Evolutionary conservation across 2,888 invertebrate genomes (phyloP), one percentile per base, ranked within the genome.

Genomic region (Oligia strigilis): DNA sequence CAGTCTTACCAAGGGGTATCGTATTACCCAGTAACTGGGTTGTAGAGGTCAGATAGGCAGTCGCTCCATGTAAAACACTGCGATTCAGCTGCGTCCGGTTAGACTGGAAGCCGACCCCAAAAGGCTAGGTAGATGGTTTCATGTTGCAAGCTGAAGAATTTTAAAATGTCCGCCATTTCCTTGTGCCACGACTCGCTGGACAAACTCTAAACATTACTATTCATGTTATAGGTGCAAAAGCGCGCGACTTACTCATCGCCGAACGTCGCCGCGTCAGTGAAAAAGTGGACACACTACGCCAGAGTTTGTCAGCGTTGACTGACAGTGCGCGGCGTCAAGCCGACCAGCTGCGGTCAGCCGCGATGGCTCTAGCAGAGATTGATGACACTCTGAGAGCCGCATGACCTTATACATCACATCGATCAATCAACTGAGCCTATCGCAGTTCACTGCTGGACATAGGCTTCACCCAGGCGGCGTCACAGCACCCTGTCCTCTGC

Each of bases 351-450:
- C 82, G 93, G 0, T 77, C 87, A 0, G 95, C 95, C 0, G 92
- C 95, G n/a, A 89, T 92, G 60, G 85, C 93, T 0, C 82, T 94
- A 0, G 93, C 94, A 0, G 94, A 96, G 58, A 82, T 96, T 0
- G 95, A 96, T 72, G 94, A 95, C 14, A 92, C 93, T 46, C 84
- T 95, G 0, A 91, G 90, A 11, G 93, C 93, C 0, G 85, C 91
- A 5, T 94, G 91, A 92, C 77, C 49, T 13, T 9, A 0, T 4
- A 13, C 23, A 40, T 11, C n/a, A 11, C 72, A 40, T 6, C 0
- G 1, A n/a, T 4, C 11, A 6, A 72, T 17, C 0, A 0, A 40
- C 17, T 40, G 6, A 2, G 17, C 9, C 11, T n/a, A 4, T 17
- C 5, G 17, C 3, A 40, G 62, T 17, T 40, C 64, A 40, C 40